These are phyloP conservation scores for Toxotes chatareus DNA, from an alignment of 2,113 vertebrate genomes.

Conservation along the genomic window DNA sequence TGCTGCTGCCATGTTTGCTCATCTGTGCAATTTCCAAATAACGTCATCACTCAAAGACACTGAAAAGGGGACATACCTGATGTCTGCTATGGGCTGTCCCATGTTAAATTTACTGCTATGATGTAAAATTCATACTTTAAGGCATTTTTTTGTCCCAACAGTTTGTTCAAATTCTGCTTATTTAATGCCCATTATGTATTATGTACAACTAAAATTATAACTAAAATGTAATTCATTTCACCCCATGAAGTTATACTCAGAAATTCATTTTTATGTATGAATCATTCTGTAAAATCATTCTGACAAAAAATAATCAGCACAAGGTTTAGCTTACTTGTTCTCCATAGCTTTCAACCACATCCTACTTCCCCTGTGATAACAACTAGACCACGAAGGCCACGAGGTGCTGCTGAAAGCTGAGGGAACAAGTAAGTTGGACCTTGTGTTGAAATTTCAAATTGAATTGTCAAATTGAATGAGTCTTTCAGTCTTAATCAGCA, in stretches of 20 bases:
- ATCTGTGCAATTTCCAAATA: conserved; percentile 74
- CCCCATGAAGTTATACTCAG: background rate
- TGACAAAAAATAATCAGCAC: too few relatives aligned
- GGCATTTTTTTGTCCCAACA: background rate
- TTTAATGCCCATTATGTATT: background rate
- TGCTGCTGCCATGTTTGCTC: conserved; percentile 65
- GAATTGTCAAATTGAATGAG: background rate
- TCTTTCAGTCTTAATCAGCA: conserved; percentile 3
- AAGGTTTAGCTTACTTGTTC: background rate
- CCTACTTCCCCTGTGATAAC: too few relatives aligned
- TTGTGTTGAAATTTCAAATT: conserved; percentile 16
- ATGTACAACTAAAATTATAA: too few relatives aligned
- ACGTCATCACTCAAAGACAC: conserved; percentile 59
- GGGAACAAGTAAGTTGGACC: background rate
- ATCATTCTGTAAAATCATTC: background rate
- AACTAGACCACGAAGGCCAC: too few relatives aligned
- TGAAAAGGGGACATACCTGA: conserved; percentile 3
- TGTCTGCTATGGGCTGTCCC: background rate
- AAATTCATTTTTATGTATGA: background rate
- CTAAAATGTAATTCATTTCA: background rate
- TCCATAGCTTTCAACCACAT: too few relatives aligned
- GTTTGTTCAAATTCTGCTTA: background rate
- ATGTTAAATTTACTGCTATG: conserved; percentile 12
- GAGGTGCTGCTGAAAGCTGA: too few relatives aligned
- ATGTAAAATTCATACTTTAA: background rate